Conservation (phyloP, 2,888 invertebrate species). For the Cistogaster globosa region DNA sequence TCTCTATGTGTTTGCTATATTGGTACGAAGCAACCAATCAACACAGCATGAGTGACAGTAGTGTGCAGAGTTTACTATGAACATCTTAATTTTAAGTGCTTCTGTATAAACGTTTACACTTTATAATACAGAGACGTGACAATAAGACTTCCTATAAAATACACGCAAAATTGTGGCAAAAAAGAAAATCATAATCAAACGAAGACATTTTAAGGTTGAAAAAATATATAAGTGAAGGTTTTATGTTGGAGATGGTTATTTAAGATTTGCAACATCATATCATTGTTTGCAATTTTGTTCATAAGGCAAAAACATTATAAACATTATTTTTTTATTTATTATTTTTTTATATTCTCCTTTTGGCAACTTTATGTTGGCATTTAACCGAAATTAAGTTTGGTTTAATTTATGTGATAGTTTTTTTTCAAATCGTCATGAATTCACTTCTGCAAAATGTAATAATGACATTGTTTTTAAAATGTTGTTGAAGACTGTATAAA, state of each 20-base stretch:
- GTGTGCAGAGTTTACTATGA: slow-evolving; percentile 31
- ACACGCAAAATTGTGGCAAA: slow-evolving; percentile 31
- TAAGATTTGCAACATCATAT: slow-evolving; percentile 41
- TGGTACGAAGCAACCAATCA: slow-evolving; percentile 52
- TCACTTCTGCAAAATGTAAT: slow-evolving; percentile 7
- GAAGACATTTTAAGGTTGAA: slow-evolving; percentile 28
- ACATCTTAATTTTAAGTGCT: not conserved
- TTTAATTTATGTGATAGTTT: not conserved
- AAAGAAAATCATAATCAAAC: slow-evolving; percentile 42
- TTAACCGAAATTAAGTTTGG: slow-evolving; percentile 15
- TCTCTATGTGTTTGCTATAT: not conserved
- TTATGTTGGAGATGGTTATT: slow-evolving; percentile 57
- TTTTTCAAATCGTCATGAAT: not conserved
- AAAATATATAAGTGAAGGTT: not conserved
- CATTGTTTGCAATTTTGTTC: not conserved
- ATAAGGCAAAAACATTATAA: slow-evolving; percentile 3
- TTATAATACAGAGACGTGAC: slow-evolving; percentile 50
- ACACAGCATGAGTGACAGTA: slow-evolving; percentile 65
- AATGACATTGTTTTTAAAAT: too few relatives aligned
- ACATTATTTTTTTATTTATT: not conserved
- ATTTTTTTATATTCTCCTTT: too few relatives aligned
- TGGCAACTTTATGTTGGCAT: not conserved
- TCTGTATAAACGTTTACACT: slow-evolving; percentile 16
- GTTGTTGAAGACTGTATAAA: too few relatives aligned
- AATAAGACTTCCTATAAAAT: slow-evolving; percentile 63